Evolutionary conservation across 2,113 vertebrate species (phyloP).

Genomic region (Puma concolor): DNA sequence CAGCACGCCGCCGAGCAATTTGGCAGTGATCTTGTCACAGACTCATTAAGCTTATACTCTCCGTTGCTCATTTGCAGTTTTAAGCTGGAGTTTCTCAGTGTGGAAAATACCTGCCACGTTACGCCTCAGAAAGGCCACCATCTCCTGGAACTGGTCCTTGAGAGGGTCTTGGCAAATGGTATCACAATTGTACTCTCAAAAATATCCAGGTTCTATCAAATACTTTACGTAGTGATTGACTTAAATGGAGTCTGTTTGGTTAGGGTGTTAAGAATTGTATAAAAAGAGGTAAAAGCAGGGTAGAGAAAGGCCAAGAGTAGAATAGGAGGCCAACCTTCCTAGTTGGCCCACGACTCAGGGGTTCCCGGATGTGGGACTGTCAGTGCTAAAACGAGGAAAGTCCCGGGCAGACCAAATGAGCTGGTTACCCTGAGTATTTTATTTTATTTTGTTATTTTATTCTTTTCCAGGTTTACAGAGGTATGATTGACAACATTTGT

Average conservation of each 20-base stretch:
- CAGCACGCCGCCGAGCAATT: constrained; percentile 30
- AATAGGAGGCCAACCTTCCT: neutral
- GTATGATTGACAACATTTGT: neutral
- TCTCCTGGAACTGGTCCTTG: constrained; percentile 68
- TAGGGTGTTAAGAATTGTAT: neutral
- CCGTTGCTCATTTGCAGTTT: constrained; percentile 69
- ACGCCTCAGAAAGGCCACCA: neutral
- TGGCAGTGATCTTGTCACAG: constrained; percentile 67
- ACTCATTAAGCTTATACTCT: constrained; percentile 73
- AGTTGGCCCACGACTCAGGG: neutral
- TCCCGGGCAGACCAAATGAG: neutral
- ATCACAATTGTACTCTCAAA: neutral
- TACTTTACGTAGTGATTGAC: neutral
- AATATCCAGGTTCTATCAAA: neutral
- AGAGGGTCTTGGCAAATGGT: constrained; percentile 48
- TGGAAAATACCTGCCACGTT: constrained; percentile 27
- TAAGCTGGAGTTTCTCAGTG: constrained; percentile 61
- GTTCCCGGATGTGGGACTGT: neutral
- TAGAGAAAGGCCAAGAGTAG: neutral
- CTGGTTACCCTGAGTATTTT: neutral
- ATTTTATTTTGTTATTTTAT: neutral
- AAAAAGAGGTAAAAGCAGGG: neutral
- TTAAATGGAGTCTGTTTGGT: neutral
- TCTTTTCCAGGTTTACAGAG: neutral
- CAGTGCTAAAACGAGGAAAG: neutral